Evolutionary conservation across 2,888 invertebrate species (phyloP).

Genomic region (Amitus sp.): DNA sequence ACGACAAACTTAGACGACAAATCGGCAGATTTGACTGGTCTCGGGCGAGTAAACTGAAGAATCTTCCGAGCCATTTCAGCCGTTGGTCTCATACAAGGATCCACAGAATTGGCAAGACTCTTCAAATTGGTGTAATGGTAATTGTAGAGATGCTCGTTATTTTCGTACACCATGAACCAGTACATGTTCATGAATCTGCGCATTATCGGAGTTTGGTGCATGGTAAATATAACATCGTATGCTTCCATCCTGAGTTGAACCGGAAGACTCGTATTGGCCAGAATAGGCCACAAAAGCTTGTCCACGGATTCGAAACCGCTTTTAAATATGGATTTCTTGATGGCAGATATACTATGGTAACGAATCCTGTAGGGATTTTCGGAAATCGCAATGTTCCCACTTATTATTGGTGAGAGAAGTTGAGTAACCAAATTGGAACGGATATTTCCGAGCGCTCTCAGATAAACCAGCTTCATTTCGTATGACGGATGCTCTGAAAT

Average conservation of each 20-base stretch:
- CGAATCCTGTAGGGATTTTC: constrained; percentile 58
- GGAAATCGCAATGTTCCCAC: constrained; percentile 52
- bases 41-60: constrained; percentile 56
- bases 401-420: constrained; percentile 63
- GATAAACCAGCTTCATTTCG: constrained; percentile 62
- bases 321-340: constrained; percentile 50
- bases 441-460: constrained; percentile 67
- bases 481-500: constrained; percentile 49
- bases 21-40: constrained; percentile 45
- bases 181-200: constrained; percentile 63
- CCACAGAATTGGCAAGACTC: constrained; percentile 61
- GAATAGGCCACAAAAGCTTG: constrained; percentile 65
- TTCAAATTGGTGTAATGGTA: constrained; percentile 66
- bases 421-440: constrained; percentile 59
- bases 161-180: constrained; percentile 66
- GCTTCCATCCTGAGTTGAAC: constrained; percentile 64
- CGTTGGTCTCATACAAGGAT: constrained; percentile 61
- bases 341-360: constrained; percentile 63
- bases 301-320: constrained; percentile 52
- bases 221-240: constrained; percentile 57
- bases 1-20: constrained; percentile 55
- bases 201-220: constrained; percentile 57
- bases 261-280: constrained; percentile 62
- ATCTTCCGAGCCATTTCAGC: constrained; percentile 57
- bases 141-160: constrained; percentile 65